Evolutionary conservation across 2,888 invertebrate species (phyloP), one percentile per base, ranked within the genome.

Genomic region (Oscheius onirici): DNA sequence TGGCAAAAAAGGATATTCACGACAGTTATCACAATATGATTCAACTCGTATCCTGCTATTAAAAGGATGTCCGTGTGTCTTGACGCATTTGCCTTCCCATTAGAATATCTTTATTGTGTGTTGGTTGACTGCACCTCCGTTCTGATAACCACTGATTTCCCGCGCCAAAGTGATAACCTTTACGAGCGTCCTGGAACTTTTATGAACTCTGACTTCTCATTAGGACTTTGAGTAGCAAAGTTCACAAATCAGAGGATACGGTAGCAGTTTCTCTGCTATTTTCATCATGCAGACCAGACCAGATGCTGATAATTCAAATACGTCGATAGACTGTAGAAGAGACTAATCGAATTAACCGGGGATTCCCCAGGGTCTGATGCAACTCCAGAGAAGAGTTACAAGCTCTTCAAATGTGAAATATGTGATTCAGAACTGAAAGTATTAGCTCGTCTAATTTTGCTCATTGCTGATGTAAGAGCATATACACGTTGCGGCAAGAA

Each of bases 21-120:
- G n/a, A n/a, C n/a, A n/a, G n/a, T n/a, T n/a, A n/a, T n/a, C n/a
- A n/a, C n/a, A n/a, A n/a, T n/a, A 43, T 43, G 10, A 11, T 43
- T 43, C 43, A 8, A 43, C 15, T 43, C 15, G 10, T 43, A 17
- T 46, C 46, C 20, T 46, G 13, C 13, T 17, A 13, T 15, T 46
- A 13, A 46, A 46, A 46, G 58, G 58, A 58, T 58, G 41, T 58
- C 58, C 58, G 34, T 58, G 6, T 58, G 20, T 15, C n/a, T 17
- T 58, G 58, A 58, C 58, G 58, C 58, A 41, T 20, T 20, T 11
- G 0, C 8, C 22, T 6, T 3, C 40, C 58, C 58, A 58, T 58
- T 58, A 17, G 17, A n/a, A 58, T 40, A 58, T 58, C 58, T 58
- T 58, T 58, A 58, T 58, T 40, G 43, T 17, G 58, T 41, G 20